Conservation (phyloP, 2,113 vertebrate genomes). For the Notarius quadriscutis region DNA sequence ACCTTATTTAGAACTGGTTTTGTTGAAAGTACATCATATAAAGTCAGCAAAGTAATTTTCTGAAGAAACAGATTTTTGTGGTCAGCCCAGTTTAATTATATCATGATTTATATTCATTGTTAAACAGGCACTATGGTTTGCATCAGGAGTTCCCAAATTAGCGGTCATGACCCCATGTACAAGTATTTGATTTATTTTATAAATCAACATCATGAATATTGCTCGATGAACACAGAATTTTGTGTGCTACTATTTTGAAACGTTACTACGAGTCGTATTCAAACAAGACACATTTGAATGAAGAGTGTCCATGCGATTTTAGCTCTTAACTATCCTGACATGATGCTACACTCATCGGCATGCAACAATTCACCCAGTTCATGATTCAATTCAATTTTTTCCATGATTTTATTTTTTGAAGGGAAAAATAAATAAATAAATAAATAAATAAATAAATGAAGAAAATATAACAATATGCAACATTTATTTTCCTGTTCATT, state of each 20-base stretch:
- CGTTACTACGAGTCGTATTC: neutral
- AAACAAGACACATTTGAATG: neutral
- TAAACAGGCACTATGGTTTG: neutral
- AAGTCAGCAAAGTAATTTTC: slow-evolving; percentile 72
- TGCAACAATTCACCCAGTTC: neutral
- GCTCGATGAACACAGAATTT: neutral
- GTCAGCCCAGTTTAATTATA: neutral
- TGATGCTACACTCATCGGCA: neutral
- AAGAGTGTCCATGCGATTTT: neutral
- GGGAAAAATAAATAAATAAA: too few species aligned
- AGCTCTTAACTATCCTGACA: neutral
- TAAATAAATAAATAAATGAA: too few species aligned
- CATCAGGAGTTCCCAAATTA: neutral
- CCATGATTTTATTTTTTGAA: too few species aligned
- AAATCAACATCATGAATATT: neutral
- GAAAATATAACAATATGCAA: too few species aligned
- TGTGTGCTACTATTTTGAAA: neutral
- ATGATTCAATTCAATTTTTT: too few species aligned
- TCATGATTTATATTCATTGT: neutral
- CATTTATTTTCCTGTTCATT: too few species aligned
- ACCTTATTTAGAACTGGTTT: slow-evolving; percentile 89
- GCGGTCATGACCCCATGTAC: neutral
- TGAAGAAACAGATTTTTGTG: slow-evolving; percentile 50
- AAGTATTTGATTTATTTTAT: neutral
- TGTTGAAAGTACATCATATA: slow-evolving; percentile 83